These are phyloP conservation scores for Eleutherodactylus coqui DNA, from an alignment of 2,797 vertebrate genomes.

Conservation along the genomic window DNA sequence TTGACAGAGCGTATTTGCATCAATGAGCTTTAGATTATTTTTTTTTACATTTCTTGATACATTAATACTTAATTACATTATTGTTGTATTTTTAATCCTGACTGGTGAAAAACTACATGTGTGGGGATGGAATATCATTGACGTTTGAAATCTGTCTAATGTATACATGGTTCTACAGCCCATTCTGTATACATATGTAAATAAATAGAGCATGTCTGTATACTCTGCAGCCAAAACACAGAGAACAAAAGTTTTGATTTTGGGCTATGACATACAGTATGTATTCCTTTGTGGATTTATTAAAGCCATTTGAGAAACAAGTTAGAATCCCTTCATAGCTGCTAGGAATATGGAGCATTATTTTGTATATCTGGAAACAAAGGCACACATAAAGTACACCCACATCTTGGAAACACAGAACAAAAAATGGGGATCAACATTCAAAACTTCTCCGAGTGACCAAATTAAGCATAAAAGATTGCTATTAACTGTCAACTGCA, in stretches of 20 bases:
- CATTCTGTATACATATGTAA: too few relatives aligned
- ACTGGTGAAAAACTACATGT: too few relatives aligned
- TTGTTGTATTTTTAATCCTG: too few relatives aligned
- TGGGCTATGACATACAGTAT: neutral
- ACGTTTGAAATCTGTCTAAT: neutral
- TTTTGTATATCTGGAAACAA: neutral
- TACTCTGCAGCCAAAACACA: neutral
- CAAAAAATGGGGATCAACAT: constrained; percentile 58
- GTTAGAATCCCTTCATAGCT: neutral
- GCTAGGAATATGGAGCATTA: neutral
- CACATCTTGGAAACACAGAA: constrained; percentile 20
- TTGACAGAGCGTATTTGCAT: too few relatives aligned
- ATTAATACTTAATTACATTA: too few relatives aligned
- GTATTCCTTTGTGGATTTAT: neutral
- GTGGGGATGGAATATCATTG: too few relatives aligned
- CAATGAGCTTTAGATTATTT: too few relatives aligned
- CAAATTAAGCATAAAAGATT: constrained; percentile 76
- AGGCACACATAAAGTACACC: neutral
- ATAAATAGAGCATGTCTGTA: too few relatives aligned
- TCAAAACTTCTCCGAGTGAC: constrained; percentile 64
- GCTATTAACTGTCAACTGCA: constrained; percentile 81
- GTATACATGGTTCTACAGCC: too few relatives aligned
- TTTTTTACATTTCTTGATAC: too few relatives aligned
- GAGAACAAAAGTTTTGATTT: neutral
- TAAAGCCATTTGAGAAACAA: neutral